Evolutionary conservation across 2,113 vertebrate species (phyloP), one percentile per base, ranked within the genome.

Genomic region (Cranoglanis bouderius): DNA sequence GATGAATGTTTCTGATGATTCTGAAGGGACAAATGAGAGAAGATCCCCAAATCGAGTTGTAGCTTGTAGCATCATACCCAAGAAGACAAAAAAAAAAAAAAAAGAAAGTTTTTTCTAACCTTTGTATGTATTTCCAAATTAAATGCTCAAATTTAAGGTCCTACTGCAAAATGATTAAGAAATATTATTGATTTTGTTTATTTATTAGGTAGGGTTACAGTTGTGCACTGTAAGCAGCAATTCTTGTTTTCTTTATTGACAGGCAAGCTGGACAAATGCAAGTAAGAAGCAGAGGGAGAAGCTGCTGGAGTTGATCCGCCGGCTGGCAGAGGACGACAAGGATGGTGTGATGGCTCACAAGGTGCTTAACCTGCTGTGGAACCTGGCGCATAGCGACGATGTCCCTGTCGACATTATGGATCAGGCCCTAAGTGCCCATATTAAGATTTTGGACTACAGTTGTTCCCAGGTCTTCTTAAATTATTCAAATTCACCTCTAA

Each of bases 351-450:
- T 99, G 98, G 98, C 98, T 90, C 98, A 99, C 93, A 99, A 99
- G 93, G 98, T 99, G 72, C 96, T 99, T 84, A 99, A 99, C 91
- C 96, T 99, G 53, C 88, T 99, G 90, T 99, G 98, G 98, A 99
- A 99, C 94, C 94, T 99, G 93, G 98, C 98, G 70, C 98, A 99
- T 93, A 99, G 98, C 88, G 98, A 99, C 90, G 98, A 99, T 90
- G 98, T 99, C 46, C 98, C 98, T 91, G 98, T 99, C 91, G 98
- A 99, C 94, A 99, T 99, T 90, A 99, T 99, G 98, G 98, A 99
- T 94, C 97, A 99, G 94, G 98, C 98, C 91, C 97, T 99, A 51
- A 99, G 98, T 90, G 98, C 98, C 86, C 98, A 99, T 94, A 99
- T 99, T 94, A 99, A 99, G 96, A 99, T 99, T 91, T 90, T 99